Percentiles rank a stretch among this genome's conserved stretches.
Evolutionary conservation across 92 coral and sea anemone species (phyloP).

Genomic region (Nematostella vectensis): DNA sequence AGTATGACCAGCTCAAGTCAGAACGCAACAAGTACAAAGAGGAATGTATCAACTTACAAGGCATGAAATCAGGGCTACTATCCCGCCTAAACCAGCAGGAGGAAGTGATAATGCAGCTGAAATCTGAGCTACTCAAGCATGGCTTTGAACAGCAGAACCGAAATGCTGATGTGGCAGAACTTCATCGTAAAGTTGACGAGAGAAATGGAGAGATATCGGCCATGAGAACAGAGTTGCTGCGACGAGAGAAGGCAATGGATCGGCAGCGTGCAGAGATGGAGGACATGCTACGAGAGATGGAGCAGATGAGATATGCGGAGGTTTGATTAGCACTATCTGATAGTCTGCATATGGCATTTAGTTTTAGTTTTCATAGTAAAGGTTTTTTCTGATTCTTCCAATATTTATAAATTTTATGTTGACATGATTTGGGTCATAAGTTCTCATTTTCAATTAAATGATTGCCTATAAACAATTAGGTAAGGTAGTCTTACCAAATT

Average conservation of each 20-base stretch:
- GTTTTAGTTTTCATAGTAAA: too few species aligned
- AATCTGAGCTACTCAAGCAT: constrained; percentile 75
- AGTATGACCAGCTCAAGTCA: constrained; percentile 74
- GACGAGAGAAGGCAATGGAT: constrained; percentile 68
- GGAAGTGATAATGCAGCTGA: constrained; percentile 83
- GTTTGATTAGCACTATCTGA: too few species aligned
- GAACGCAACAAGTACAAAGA: constrained; percentile 84
- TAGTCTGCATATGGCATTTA: too few species aligned
- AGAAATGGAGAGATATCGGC: constrained; percentile 76
- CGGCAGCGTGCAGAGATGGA: constrained; percentile 77
- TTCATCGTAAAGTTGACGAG: constrained; percentile 67
- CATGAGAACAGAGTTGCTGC: constrained; percentile 63
- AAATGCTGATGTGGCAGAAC: constrained; percentile 60
- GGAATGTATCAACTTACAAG: constrained; percentile 80
- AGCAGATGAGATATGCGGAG: constrained; percentile 73
- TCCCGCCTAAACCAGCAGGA: constrained; percentile 86
- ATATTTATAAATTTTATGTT: too few species aligned
- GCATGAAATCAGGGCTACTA: constrained; percentile 67
- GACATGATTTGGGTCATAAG: too few species aligned
- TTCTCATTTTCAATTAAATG: constrained; percentile 3
- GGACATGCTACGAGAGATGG: constrained; percentile 58
- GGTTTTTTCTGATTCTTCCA: too few species aligned
- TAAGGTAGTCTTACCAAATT: too few species aligned
- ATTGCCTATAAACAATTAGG: neutral
- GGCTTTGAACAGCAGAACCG: constrained; percentile 69